Conservation (phyloP, 2,113 vertebrate species). For the Odontesthes bonariensis region DNA sequence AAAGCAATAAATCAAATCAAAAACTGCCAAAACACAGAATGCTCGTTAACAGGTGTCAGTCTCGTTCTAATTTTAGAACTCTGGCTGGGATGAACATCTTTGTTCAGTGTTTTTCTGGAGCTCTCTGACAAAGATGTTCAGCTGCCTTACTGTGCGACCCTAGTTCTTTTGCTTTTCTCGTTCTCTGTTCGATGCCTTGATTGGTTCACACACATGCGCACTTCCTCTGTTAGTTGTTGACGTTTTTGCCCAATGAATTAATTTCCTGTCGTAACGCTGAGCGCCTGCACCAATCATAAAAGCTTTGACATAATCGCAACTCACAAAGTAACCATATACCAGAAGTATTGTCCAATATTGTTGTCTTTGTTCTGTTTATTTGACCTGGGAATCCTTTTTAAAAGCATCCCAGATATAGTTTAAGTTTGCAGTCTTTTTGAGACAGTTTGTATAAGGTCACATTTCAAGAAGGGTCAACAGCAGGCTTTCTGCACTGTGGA, state of each 20-base stretch:
- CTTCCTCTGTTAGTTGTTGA: not conserved
- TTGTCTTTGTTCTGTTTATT: conserved; percentile 12
- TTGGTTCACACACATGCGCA: not conserved
- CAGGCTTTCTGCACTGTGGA: not conserved
- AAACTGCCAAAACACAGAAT: conserved; percentile 56
- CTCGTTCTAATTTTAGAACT: not conserved
- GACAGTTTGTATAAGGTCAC: conserved; percentile 9
- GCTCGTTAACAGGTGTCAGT: conserved; percentile 35
- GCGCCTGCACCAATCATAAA: conserved; percentile 7
- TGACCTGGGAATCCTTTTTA: not conserved
- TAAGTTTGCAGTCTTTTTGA: conserved; percentile 4
- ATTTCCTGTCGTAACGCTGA: conserved; percentile 5
- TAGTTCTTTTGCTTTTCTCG: conserved; percentile 1
- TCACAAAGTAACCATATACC: conserved; percentile 36
- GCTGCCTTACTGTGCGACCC: conserved; percentile 56
- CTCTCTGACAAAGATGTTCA: conserved; percentile 35
- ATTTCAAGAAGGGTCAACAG: conserved; percentile 17
- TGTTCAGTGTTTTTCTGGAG: conserved; percentile 13
- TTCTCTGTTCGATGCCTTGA: conserved; percentile 42
- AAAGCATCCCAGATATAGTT: not conserved
- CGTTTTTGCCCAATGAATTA: conserved; percentile 27
- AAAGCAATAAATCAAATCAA: not conserved
- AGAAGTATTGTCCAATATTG: conserved; percentile 44
- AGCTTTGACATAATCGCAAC: conserved; percentile 20
- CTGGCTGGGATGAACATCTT: not conserved